These are phyloP conservation scores for Erpobdella octoculata DNA, from an alignment of 2,888 invertebrate genomes.

Conservation along the genomic window DNA sequence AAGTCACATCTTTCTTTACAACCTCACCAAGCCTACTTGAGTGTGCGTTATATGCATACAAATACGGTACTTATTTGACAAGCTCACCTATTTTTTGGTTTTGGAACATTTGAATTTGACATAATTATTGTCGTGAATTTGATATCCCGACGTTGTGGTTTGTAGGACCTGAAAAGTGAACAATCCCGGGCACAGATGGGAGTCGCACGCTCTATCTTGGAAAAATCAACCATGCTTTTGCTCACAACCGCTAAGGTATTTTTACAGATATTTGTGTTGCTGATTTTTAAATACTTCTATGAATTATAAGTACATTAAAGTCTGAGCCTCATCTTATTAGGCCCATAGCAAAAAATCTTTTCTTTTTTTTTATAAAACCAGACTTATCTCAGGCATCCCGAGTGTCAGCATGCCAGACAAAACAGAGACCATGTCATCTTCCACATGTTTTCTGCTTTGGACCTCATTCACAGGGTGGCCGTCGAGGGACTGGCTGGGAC, in stretches of 20 bases:
- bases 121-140: background rate
- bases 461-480: constrained; percentile 91
- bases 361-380: constrained; percentile 45
- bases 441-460: constrained; percentile 92
- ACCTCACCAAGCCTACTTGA: too few species aligned
- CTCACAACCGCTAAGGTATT: constrained; percentile 86
- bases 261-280: background rate
- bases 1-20: too few species aligned
- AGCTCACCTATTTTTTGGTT: too few species aligned
- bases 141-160: too few species aligned
- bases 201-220: constrained; percentile 85
- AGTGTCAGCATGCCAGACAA: constrained; percentile 81
- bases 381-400: constrained; percentile 87
- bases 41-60: too few species aligned
- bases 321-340: too few species aligned
- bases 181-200: constrained; percentile 89
- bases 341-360: too few species aligned
- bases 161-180: constrained; percentile 67
- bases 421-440: constrained; percentile 90
- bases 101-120: too few species aligned
- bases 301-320: background rate
- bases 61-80: too few species aligned
- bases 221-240: constrained; percentile 90
- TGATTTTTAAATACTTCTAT: too few species aligned
- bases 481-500: constrained; percentile 59